Evolutionary conservation across 2,113 vertebrate species (phyloP).

Genomic region (Chaetodon trifascialis): DNA sequence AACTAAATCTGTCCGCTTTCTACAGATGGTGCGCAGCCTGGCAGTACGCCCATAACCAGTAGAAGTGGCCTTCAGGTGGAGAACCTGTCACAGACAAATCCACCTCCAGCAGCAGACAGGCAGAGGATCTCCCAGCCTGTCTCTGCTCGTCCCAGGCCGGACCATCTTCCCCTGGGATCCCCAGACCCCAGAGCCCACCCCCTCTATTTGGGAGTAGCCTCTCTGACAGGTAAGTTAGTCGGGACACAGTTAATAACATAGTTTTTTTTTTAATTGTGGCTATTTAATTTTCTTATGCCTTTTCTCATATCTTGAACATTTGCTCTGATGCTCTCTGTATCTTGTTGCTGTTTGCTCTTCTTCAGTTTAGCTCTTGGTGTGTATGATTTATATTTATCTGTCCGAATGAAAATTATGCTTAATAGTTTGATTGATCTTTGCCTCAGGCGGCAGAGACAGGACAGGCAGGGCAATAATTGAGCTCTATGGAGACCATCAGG

Average conservation of each 20-base stretch:
- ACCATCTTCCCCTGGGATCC: slow-evolving; percentile 74
- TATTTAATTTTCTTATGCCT: background rate
- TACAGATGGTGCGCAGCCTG: slow-evolving; percentile 72
- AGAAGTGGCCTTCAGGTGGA: slow-evolving; percentile 54
- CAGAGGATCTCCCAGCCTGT: slow-evolving; percentile 38
- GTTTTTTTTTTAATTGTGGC: background rate
- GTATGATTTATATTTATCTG: background rate
- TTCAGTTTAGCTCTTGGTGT: background rate
- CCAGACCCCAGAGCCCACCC: slow-evolving; percentile 81
- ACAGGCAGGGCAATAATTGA: slow-evolving; percentile 88
- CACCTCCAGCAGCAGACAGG: slow-evolving; percentile 31
- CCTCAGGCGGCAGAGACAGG: slow-evolving; percentile 89
- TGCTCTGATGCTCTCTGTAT: background rate
- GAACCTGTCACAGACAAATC: slow-evolving; percentile 12
- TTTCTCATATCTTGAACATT: background rate
- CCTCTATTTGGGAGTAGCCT: slow-evolving; percentile 85
- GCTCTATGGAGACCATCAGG: slow-evolving; percentile 83
- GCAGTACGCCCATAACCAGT: slow-evolving; percentile 41
- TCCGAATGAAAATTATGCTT: background rate
- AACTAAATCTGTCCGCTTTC: slow-evolving; percentile 18
- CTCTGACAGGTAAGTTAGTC: slow-evolving; percentile 87
- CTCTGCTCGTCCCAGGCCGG: slow-evolving; percentile 56
- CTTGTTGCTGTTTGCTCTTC: background rate
- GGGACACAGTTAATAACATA: background rate
- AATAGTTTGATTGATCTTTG: background rate